Evolutionary conservation across 2,797 vertebrate species (phyloP), one percentile per base, ranked within the genome.

Genomic region (Champsocephalus gunnari): DNA sequence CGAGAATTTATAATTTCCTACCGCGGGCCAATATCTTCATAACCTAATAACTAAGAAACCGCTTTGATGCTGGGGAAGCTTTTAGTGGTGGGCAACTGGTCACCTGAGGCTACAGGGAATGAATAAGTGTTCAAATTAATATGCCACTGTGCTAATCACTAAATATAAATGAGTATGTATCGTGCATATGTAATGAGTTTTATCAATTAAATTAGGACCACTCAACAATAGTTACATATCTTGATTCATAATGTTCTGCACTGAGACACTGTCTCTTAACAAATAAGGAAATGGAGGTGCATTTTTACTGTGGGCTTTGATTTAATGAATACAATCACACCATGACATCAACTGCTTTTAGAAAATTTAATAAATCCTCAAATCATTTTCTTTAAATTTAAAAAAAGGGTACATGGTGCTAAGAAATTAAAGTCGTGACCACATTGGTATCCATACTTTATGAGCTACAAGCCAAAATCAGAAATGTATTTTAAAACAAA

Each of bases 1-100:
- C 21, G 78, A 70, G 83, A 84, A 77, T 81, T 75, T 88, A 73
- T 82, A 81, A 90, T 89, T 88, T 86, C 79, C 87, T 77, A 64
- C 71, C 11, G 71, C 71, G 83, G 83, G 66, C 70, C 75, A 73
- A 47, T 86, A 74, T 89, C 83, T 83, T 80, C 63, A 81, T 64
- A 77, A 57, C 67, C 76, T 82, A 83, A 90, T 88, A 84, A 85
- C 64, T 45, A 45, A 74, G 72, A 47, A 66, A 63, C 32, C 57
- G 48, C 69, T 83, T 59, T 65, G 56, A 87, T 74, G 68, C 70
- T 54, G 44, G 66, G 45, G 41, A 21, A 50, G 50, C 17, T 75
- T 66, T 49, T 56, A 50, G 47, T 58, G 21, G 64, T 68, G 64
- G 57, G 48, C 51, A 79, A 72, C 28, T 62, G 38, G 57, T 75